Evolutionary conservation across 2,888 invertebrate genomes (phyloP), one percentile per base, ranked within the genome.

Genomic region (Anaspis maculata): DNA sequence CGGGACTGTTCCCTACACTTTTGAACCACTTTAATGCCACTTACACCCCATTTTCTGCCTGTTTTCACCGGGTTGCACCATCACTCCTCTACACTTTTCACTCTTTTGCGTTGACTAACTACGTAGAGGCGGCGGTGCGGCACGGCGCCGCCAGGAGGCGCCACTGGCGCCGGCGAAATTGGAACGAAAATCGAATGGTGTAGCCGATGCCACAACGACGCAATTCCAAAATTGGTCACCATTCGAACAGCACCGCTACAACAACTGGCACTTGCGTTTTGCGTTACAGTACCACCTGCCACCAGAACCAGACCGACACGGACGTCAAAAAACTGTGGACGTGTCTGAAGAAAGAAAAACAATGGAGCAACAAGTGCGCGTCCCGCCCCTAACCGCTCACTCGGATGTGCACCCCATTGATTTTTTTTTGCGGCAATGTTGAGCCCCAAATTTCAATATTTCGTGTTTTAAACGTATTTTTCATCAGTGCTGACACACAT

Each of bases 31-130:
- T 59, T 58, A 56, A 57, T 56, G 51, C 52, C 54, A 54, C 48
- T 52, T 9, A 19, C 19, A 9, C 5, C 19, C 5, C 19, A 55
- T 59, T 60, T 57, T 44, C 49, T 50, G 53, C 54, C 52, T 58
- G 57, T 53, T 51, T 59, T 59, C 57, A 57, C 56, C 50, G 52
- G 53, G 54, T 48, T 52, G 48, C 53, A 56, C 56, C 57, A 37
- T 34, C 25, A 19, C 9, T 19, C 60, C 58, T 59, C 57, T 57
- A 59, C 56, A 51, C 50, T 54, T 53, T 51, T 55, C 50, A 54
- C 19, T 9, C 5, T 19, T 19, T 19, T 9, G 19, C 19, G 19
- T 19, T 19, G 5, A 5, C 5, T 19, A 55, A 54, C 59, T 61
- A 61, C 62, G 61, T 61, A 45, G 51, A 48, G 19, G 31, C 10